Evolutionary conservation across 2,888 invertebrate species (phyloP).

Genomic region (Enchytraeus crypticus): DNA sequence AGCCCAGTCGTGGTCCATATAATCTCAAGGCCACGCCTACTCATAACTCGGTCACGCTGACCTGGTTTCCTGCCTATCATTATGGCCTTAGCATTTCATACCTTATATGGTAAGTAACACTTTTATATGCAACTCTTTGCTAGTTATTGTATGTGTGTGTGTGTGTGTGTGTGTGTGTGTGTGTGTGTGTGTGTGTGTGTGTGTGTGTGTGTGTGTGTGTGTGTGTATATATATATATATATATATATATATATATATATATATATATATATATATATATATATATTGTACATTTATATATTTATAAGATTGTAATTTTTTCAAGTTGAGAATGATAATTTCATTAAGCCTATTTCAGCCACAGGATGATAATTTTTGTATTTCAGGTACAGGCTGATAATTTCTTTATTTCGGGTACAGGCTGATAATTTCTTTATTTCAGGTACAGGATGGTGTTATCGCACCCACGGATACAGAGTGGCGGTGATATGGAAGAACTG

Average conservation of each 20-base stretch:
- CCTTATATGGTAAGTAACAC: conserved; percentile 65
- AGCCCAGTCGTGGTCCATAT: conserved; percentile 92
- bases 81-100: conserved; percentile 91
- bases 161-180: background rate
- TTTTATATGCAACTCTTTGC: background rate
- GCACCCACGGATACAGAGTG: no score
- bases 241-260: background rate
- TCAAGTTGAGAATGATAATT: background rate
- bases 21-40: conserved; percentile 75
- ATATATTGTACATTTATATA: background rate
- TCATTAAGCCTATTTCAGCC: background rate
- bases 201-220: background rate
- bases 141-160: background rate
- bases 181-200: background rate
- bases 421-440: no score
- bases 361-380: background rate
- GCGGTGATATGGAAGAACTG: no score
- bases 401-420: no score
- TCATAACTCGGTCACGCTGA: conserved; percentile 77
- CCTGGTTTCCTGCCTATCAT: conserved; percentile 87
- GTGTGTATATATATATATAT: background rate
- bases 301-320: background rate
- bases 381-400: no score
- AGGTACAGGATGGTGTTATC: no score
- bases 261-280: background rate